Percentiles rank a stretch among this genome's conserved stretches.
Conservation (phyloP, 2,113 vertebrate species). For the Sphyrna mokarran region DNA sequence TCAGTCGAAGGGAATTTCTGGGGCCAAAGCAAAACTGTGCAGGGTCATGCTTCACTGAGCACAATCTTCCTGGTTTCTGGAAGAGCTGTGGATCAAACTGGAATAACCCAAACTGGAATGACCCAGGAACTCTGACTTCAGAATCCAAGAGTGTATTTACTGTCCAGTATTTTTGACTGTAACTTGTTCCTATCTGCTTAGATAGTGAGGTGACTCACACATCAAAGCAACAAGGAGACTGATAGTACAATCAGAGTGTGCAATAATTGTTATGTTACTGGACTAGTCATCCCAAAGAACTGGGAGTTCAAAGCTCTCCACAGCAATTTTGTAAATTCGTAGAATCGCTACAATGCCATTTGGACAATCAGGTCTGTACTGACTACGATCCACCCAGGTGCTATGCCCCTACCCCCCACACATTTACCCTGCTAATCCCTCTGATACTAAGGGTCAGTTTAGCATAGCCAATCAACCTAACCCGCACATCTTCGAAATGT, state of each 20-base stretch:
- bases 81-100: background rate
- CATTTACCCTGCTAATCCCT: too few species aligned
- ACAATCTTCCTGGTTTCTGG: too few species aligned
- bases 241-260: background rate
- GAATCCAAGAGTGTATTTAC: background rate
- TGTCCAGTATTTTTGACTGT: background rate
- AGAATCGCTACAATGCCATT: too few species aligned
- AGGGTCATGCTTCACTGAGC: background rate
- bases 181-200: background rate
- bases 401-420: too few species aligned
- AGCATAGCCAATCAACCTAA: too few species aligned
- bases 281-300: background rate
- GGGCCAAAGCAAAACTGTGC: background rate
- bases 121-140: background rate
- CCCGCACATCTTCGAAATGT: too few species aligned
- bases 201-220: background rate
- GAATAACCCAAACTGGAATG: background rate
- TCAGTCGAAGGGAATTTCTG: background rate
- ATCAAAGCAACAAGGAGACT: background rate
- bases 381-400: too few species aligned
- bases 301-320: background rate
- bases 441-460: too few species aligned
- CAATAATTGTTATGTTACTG: background rate
- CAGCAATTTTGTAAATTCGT: background rate
- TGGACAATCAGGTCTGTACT: too few species aligned